Evolutionary conservation across 2,113 vertebrate species (phyloP), one percentile per base, ranked within the genome.

Genomic region (Ondatra zibethicus): DNA sequence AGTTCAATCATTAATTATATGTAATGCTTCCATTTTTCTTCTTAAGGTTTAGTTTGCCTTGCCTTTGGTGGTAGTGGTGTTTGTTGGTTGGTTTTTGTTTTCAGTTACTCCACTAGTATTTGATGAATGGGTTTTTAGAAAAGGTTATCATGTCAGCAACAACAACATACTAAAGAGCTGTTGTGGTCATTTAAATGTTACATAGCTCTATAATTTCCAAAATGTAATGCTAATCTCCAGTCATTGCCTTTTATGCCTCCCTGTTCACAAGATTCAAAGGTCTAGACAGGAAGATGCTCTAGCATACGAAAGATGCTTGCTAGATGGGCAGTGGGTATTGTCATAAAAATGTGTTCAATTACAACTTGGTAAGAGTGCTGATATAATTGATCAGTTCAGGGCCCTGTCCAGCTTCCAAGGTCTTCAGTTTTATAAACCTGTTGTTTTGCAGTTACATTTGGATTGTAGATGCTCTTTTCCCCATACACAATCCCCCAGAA

Each of bases 351-450:
- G 21, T 14, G 31, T 66, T 42, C 82, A 31, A 45, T 94, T 92
- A 95, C 50, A 91, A 1, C n/a, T 93, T 80, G 23, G 21, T 92
- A 70, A 55, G 9, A 86, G 70, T 87, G 3, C 29, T 86, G 42
- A 45, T 52, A 45, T 72, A 96, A 72, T 45, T 92, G 55, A 68
- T 86, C 3, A 27, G 63, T 91, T 95, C 65, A 52, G 55, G 61
- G 11, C 19, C 72, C 68, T 77, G 11, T 76, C 33, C 52, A 96
- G 31, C 58, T 77, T 85, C 21, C 75, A 21, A 89, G 27, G 66
- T 89, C 12, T 84, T 93, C 92, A 65, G 78, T 93, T 94, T 96
- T 85, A n/a, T 66, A 75, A 94, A 72, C 88, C 12, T 55, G 9
- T 94, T 88, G n/a, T 89, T 93, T 70, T 21, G 55, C 19, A 4